Evolutionary conservation across 2,797 vertebrate genomes (phyloP), one percentile per base, ranked within the genome.

Genomic region (Lagorchestes hirsutus): DNA sequence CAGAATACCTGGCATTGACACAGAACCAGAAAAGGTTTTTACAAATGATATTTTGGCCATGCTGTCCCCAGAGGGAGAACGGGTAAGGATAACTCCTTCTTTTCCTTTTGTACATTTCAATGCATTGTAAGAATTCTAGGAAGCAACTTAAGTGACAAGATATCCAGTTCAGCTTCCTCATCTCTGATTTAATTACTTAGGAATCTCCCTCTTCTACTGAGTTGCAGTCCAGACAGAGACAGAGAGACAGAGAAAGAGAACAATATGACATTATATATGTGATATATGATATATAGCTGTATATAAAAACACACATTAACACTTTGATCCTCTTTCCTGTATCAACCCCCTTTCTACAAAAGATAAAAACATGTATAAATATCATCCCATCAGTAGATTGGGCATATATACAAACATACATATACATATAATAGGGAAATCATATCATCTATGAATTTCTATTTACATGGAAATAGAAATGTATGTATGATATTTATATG

Each of bases 31-130:
- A 95, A 98, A 97, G 46, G 94, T 99, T 95, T 99, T 98, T 96
- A 99, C 98, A 91, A 99, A 99, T 96, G 98, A 99, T 95, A 99
- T 99, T 98, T 98, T 99, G 97, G 99, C 98, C 28, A 99, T 99
- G 99, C 97, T 99, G 46, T 99, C 99, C 46, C 99, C 99, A 0
- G 99, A 99, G 96, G 99, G 99, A 98, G 99, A 99, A 97, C 99
- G 98, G 99, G 99, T 99, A 93, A 97, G 97, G 5, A 56, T 11
- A 58, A 34, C 18, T 22, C 93, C 94, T 92, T 46, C n/a, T 40
- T 22, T 74, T 74, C n/a, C 74, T 87, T 40, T 87, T 87, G 74
- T 46, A 46, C 74, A 46, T 87, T 87, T 87, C 18, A 46, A 10
- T 5, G 27, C 40, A 34, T 27, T 40, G 1, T 87, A 46, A 46